Evolutionary conservation across 2,113 vertebrate species (phyloP).

Genomic region (Tetraodon nigroviridis): DNA sequence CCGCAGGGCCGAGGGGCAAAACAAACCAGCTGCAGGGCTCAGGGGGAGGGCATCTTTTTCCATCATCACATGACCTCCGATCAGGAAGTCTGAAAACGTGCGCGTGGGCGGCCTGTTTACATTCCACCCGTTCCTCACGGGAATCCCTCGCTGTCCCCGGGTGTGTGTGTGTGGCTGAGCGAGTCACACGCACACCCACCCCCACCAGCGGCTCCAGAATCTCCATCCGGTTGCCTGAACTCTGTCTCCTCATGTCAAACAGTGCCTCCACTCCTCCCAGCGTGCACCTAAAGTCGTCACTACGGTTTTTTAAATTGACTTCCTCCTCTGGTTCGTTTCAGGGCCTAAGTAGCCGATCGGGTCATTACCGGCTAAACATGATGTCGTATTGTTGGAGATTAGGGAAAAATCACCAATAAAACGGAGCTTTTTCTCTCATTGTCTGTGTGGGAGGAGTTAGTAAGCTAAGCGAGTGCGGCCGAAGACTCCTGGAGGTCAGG

Average conservation of each 20-base stretch:
- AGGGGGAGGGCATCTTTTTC: slow-evolving; percentile 34
- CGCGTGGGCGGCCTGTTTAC: slow-evolving; percentile 50
- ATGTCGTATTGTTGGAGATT: neutral
- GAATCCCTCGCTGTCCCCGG: slow-evolving; percentile 39
- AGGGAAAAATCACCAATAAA: no score
- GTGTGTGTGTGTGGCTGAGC: slow-evolving; percentile 9
- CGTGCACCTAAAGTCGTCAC: slow-evolving; percentile 2
- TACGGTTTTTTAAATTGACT: slow-evolving; percentile 9
- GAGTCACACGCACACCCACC: no score
- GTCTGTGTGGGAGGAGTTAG: no score
- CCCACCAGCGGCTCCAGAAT: no score
- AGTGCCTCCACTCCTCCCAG: neutral
- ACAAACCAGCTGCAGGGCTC: slow-evolving; percentile 28
- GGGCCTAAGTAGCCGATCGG: slow-evolving; percentile 9
- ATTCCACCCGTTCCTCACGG: slow-evolving; percentile 61
- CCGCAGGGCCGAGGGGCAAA: slow-evolving; percentile 14
- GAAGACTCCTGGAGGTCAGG: no score
- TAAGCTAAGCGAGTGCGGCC: no score
- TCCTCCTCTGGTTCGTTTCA: slow-evolving; percentile 18
- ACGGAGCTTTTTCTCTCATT: no score
- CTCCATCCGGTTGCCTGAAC: slow-evolving; percentile 4
- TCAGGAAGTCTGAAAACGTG: slow-evolving; percentile 17
- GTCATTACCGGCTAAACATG: slow-evolving; percentile 13
- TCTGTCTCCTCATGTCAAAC: neutral
- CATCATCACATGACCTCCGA: slow-evolving; percentile 41